Evolutionary conservation across 2,888 invertebrate genomes (phyloP).

Genomic region (Hoplodrina ambigua): DNA sequence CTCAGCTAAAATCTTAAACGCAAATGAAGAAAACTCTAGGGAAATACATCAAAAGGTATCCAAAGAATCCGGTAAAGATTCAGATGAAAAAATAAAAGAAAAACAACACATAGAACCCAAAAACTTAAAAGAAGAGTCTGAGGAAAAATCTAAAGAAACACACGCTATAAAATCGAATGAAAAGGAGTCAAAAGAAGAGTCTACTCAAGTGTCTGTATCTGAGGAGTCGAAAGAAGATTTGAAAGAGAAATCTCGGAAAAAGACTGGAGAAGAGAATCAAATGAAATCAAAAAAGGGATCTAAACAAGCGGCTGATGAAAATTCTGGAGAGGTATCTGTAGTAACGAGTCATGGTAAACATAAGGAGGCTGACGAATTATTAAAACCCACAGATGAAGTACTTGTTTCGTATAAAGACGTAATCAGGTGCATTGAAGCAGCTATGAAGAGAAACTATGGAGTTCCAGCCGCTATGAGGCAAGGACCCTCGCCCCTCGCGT

Average conservation of each 20-base stretch:
- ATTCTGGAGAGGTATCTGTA: constrained; percentile 22
- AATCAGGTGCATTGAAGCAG: constrained; percentile 80
- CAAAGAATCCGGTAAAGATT: constrained; percentile 29
- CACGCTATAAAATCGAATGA: constrained; percentile 37
- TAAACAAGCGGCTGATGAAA: constrained; percentile 15
- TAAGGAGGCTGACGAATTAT: constrained; percentile 39
- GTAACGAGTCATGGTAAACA: constrained; percentile 32
- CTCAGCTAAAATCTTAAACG: neutral
- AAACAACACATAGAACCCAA: neutral
- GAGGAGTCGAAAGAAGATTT: constrained; percentile 33
- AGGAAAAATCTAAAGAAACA: constrained; percentile 11
- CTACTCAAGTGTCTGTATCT: constrained; percentile 1
- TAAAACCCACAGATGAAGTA: constrained; percentile 51
- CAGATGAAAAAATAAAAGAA: constrained; percentile 7
- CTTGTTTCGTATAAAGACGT: constrained; percentile 76
- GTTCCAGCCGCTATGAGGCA: constrained; percentile 56
- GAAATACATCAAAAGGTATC: too few relatives aligned
- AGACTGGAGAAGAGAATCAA: constrained; percentile 12
- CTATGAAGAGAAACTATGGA: constrained; percentile 65
- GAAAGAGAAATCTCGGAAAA: constrained; percentile 21
- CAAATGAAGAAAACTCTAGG: constrained; percentile 1
- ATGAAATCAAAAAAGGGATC: constrained; percentile 21
- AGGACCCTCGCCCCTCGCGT: constrained; percentile 78
- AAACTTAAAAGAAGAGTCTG: neutral
- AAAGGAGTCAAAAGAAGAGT: constrained; percentile 36